Percentiles rank a stretch among this genome's conserved stretches.
phyloP scores from a whole-genome alignment of 64 coral and sea anemone species.

The Stylophora pistillata region DNA sequence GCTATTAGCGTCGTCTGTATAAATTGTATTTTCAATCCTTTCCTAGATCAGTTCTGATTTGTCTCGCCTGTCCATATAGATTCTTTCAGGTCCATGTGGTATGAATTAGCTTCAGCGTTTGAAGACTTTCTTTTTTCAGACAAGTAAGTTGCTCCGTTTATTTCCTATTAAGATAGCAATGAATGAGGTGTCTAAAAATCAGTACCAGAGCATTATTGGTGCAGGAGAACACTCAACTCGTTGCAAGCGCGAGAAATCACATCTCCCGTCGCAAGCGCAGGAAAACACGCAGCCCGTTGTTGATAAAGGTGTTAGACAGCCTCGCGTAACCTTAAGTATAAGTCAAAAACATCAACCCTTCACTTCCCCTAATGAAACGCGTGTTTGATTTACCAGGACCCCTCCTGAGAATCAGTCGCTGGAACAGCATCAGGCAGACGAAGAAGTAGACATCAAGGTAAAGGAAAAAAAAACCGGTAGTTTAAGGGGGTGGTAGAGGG shows the following conservation, averaged over 20 bases:
- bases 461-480: background rate
- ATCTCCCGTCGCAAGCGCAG: too few species aligned
- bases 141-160: conserved; percentile 61
- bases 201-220: too few species aligned
- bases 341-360: background rate
- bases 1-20: too few species aligned
- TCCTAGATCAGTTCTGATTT: background rate
- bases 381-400: conserved; percentile 43
- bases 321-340: too few species aligned
- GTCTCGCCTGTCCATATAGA: conserved; percentile 56
- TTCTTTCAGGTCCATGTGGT: conserved; percentile 94
- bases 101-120: conserved; percentile 79
- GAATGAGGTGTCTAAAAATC: too few species aligned
- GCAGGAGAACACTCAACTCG: too few species aligned
- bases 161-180: too few species aligned
- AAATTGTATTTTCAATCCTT: background rate
- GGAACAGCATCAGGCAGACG: conserved; percentile 88
- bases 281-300: too few species aligned
- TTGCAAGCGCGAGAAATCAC: too few species aligned
- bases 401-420: conserved; percentile 94
- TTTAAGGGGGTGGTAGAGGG: too few species aligned
- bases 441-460: conserved; percentile 94
- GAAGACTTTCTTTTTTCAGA: conserved; percentile 98
- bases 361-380: background rate
- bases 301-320: too few species aligned